Evolutionary conservation across 2,797 vertebrate species (phyloP), one percentile per base, ranked within the genome.

Genomic region (Astyanax mexicanus): DNA sequence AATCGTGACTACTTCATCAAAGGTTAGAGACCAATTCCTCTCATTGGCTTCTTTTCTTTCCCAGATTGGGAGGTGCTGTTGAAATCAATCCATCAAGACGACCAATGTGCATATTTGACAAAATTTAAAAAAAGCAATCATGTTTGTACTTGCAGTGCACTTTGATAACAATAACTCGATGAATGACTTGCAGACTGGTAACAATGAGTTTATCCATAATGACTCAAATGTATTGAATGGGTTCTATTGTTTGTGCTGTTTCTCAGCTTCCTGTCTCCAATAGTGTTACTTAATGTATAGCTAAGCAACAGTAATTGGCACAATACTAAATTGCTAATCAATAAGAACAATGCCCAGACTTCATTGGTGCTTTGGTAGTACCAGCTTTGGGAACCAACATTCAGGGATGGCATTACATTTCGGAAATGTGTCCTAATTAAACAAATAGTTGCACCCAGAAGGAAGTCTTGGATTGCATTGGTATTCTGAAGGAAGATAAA

Each of bases 1-100:
- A 99, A 99, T 93, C 93, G 98, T 82, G 98, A 99, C 74, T 99
- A 99, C 92, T 99, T 99, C 72, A 94, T 98, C 84, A 99, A 98
- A 99, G 98, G 98, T 99, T 93, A 94, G 96, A 75, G n/a, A 40
- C 12, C 5, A 2, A 32, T 32, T 8, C 27, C 45, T 40, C 6
- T 3, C 32, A 23, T 7, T 70, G 27, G 40, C 25, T 45, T 12
- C 23, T 35, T 9, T 79, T 44, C 32, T 10, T 21, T 57, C 11
- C 27, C 1, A 80, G 19, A 61, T 52, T 32, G 35, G 32, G 45
- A n/a, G 40, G 4, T 10, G 3, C 12, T 3, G 15, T 49, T 17
- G 57, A 54, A 49, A 44, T 23, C 49, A 75, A 71, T 81, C 44
- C 4, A 35, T 57, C 45, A n/a, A 13, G 2, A 27, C 65, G 17